Evolutionary conservation across 2,888 invertebrate species (phyloP).

Genomic region (Lasius platythorax): DNA sequence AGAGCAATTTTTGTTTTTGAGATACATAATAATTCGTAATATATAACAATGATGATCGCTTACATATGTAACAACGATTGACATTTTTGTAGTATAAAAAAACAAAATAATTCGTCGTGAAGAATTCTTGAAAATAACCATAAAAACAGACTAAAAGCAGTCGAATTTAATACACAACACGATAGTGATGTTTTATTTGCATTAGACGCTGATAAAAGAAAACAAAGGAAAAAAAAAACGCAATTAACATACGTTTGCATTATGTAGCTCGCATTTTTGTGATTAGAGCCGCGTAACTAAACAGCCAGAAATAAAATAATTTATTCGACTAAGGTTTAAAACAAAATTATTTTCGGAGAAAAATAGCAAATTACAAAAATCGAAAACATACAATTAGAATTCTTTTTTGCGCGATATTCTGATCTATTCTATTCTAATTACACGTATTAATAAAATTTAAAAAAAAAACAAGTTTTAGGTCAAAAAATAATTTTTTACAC

Average conservation of each 20-base stretch:
- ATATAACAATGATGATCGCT: not conserved
- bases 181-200: not conserved
- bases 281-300: not conserved
- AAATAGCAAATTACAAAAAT: not conserved
- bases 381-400: not conserved
- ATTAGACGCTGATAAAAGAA: not conserved
- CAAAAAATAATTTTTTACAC: not conserved
- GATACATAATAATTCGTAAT: too few relatives aligned
- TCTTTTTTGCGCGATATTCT: not conserved
- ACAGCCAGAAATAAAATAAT: not conserved
- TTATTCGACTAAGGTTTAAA: not conserved
- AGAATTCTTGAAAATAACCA: not conserved
- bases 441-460: not conserved
- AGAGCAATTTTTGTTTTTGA: too few relatives aligned
- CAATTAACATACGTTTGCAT: constrained; percentile 38
- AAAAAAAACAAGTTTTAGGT: not conserved
- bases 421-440: not conserved
- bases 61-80: not conserved
- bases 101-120: not conserved
- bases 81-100: not conserved
- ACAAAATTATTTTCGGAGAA: not conserved
- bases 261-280: not conserved
- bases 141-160: not conserved
- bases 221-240: not conserved
- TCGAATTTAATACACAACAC: not conserved